Base-by-base conservation (phyloP, 2,888 invertebrate genomes). In the Halocaridina rubra region DNA sequence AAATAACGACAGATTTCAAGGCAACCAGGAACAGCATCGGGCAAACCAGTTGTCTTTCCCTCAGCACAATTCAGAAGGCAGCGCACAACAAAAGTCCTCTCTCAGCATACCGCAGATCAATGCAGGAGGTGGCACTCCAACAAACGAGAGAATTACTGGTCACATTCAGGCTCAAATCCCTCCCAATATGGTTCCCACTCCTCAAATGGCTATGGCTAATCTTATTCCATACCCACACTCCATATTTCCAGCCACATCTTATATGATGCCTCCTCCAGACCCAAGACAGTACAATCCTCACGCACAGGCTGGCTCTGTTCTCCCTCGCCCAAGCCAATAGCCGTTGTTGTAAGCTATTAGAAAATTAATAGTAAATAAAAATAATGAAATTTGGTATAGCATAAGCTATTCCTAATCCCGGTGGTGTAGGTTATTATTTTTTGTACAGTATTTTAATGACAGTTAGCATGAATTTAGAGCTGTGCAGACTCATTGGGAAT, bases 131-230 rank as follows among this genome's bases (percentile, higher is more conserved):
- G n/a, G n/a, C n/a, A n/a, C n/a, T n/a, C n/a, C n/a, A n/a, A n/a
- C n/a, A n/a, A n/a, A n/a, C n/a, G n/a, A n/a, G n/a, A n/a, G n/a
- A n/a, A n/a, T n/a, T n/a, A n/a, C n/a, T n/a, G n/a, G n/a, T n/a
- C n/a, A n/a, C n/a, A n/a, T n/a, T n/a, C n/a, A n/a, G n/a, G n/a
- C n/a, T 16, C 30, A 81, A 27, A 30, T 85, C 39, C 32, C 81
- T n/a, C 61, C 85, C 10, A 84, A 84, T 33, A 86, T 86, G 86
- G 80, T 81, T 78, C 61, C 81, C 16, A 46, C 87, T 7, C 80
- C 87, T 24, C 87, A 87, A 59, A 87, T 87, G 87, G 79, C 87
- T 24, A 87, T 87, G 87, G 84, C 86, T 7, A 87, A 87, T 72
- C 76, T 87, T 24, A 87, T 87, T 59, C 87, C 87, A 0, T 87